Base-by-base conservation (phyloP, 30 jellyfish, hydroid and myxozoan genomes). In the Hydractinia symbiolongicarpus region DNA sequence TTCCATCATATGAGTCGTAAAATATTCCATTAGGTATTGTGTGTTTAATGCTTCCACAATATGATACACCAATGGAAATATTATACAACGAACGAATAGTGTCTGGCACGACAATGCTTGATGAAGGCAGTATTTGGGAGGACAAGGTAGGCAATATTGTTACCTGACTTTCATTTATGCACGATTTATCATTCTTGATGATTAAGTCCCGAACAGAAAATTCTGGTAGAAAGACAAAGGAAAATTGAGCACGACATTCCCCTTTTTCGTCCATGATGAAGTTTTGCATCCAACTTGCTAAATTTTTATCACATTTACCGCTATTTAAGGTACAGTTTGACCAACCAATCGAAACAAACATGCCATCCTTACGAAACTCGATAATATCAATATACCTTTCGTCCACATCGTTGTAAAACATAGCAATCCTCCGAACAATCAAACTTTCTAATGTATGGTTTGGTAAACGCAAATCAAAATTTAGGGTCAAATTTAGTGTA, bases 21-120 rank as follows among this genome's bases (percentile, higher is more conserved):
- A 80, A 80, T 64, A 54, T 68, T 54, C 51, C 40, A 11, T 49
- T 49, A 6, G 88, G 88, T 17, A 80, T 80, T 5, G 49, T 16
- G 86, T 64, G 67, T 21, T 82, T 82, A 7, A 82, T 7, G 14
- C 67, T 13, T 30, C 79, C 79, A 72, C 89, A 82, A 57, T 68
- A 82, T 6, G 58, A 21, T 57, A 82, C 81, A 55, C 8, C n/a
- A 53, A 82, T 55, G 49, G 54, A 19, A 14, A 78, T 54, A 9
- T 55, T 50, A 9, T 56, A 20, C 53, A 71, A 9, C 9, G 56
- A 20, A 5, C 30, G n/a, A 30, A 50, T 53, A 7, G 80, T 71
- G 11, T 71, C 53, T 71, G 80, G 80, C 53, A 71, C 61, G 9
- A 50, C 9, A 19, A 71, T 71, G 9, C 56, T 71, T 5, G 60